Evolutionary conservation across 2,113 vertebrate species (phyloP), one percentile per base, ranked within the genome.

Genomic region (Apodemus sylvaticus): DNA sequence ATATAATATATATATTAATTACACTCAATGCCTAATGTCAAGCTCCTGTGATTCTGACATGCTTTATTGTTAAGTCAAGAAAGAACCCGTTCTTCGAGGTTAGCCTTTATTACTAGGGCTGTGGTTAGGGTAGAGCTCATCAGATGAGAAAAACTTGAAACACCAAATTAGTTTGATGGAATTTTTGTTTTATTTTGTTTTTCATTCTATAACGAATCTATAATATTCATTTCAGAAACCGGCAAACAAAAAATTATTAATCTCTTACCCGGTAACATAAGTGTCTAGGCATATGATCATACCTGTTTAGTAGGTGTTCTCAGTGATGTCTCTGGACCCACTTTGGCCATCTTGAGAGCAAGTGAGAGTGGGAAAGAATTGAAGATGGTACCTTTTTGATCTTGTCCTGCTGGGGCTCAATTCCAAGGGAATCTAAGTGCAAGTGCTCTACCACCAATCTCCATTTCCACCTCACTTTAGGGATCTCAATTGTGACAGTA

Each of bases 81-180:
- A n/a, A 58, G 58, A 94, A 89, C 51, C 71, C 96, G n/a, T 94
- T 95, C 12, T 36, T 89, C 78, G 82, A 91, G n/a, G 53, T 76
- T 78, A 91, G 36, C 94, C 48, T 73, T 73, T 73, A 73, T 42
- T 42, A 39, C n/a, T 73, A 88, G 45, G 55, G 53, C 64, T 86
- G 0, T 92, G 66, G 58, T 94, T 86, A 90, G 66, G 22, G 76
- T 42, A 77, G 31, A 39, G 48, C 34, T 93, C 34, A 76, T 70
- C 16, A 87, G n/a, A 73, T 73, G 71, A 94, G 86, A 66, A 89
- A 48, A 89, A 66, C 36, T 66, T 79, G 29, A 86, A 86, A 76
- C 64, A 58, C 48, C 19, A 39, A 13, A 24, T 66, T 74, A 85
- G 79, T 74, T 86, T 62, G 79, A 39, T 42, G 79, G n/a, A 42